These are phyloP conservation scores for Periphyllus acericola DNA, from an alignment of 2,888 invertebrate genomes.

Conservation along the genomic window DNA sequence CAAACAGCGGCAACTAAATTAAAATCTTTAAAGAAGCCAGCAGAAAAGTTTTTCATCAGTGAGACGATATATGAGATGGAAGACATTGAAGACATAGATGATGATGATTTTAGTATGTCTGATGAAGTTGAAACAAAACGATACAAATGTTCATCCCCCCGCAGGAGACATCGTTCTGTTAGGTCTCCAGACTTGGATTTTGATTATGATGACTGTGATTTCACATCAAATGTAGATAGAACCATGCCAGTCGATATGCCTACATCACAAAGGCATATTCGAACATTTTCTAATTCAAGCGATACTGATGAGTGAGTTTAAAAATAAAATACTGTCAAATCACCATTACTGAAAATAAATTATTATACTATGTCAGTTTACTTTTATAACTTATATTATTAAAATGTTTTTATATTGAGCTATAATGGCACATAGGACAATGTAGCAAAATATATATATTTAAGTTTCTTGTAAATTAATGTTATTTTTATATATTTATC, in stretches of 20 bases:
- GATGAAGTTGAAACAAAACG: constrained; percentile 53
- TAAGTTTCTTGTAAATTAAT: not conserved
- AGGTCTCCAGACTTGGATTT: constrained; percentile 39
- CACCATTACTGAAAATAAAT: not conserved
- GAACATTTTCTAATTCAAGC: constrained; percentile 50
- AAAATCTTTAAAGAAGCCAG: constrained; percentile 44
- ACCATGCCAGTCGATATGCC: constrained; percentile 40
- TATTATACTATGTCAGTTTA: no score
- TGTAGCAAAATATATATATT: no score
- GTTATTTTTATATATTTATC: not conserved
- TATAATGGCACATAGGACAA: no score
- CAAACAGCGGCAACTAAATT: constrained; percentile 18
- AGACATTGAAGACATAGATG: constrained; percentile 32
- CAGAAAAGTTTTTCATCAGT: constrained; percentile 45
- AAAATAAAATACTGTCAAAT: not conserved
- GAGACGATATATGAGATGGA: constrained; percentile 59
- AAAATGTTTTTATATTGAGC: no score
- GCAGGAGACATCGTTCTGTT: constrained; percentile 25
- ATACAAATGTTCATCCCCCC: constrained; percentile 47
- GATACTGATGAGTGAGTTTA: constrained; percentile 51
- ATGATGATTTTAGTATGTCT: constrained; percentile 19
- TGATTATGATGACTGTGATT: constrained; percentile 41
- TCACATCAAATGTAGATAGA: not conserved
- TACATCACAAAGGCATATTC: constrained; percentile 7
- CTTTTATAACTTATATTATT: no score